phyloP scores from a whole-genome alignment of 2,113 vertebrate species.

The Scophthalmus maximus region DNA sequence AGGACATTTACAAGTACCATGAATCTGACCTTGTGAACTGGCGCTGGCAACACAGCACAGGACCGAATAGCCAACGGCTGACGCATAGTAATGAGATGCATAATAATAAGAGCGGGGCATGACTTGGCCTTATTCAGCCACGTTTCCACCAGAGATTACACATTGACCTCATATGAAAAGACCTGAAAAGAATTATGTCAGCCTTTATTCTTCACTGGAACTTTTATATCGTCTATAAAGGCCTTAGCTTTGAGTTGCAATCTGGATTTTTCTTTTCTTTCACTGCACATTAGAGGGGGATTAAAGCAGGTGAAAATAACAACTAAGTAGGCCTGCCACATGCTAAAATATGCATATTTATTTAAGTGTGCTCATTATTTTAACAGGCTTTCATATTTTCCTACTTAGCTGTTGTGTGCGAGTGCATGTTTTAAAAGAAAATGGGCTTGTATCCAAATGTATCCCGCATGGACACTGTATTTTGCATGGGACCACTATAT shows the following conservation, averaged over 20 bases:
- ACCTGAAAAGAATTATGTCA: slow-evolving; percentile 55
- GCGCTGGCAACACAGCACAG: slow-evolving; percentile 47
- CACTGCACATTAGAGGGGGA: not conserved
- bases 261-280: slow-evolving; percentile 17
- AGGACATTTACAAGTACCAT: slow-evolving; percentile 71
- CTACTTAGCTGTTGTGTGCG: slow-evolving; percentile 9
- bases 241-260: slow-evolving; percentile 21
- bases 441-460: slow-evolving; percentile 28
- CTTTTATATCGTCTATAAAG: slow-evolving; percentile 46
- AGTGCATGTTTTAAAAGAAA: slow-evolving; percentile 35
- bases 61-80: slow-evolving; percentile 54
- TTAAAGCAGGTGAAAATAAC: slow-evolving; percentile 12
- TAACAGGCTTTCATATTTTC: slow-evolving; percentile 14
- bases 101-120: slow-evolving; percentile 55
- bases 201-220: slow-evolving; percentile 42
- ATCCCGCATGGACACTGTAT: slow-evolving; percentile 28
- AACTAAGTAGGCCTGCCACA: not conserved
- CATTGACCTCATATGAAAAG: slow-evolving; percentile 55
- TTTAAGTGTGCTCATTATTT: slow-evolving; percentile 4
- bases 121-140: slow-evolving; percentile 65
- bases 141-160: slow-evolving; percentile 55
- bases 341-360: not conserved
- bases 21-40: slow-evolving; percentile 68
- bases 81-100: slow-evolving; percentile 61
- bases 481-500: slow-evolving; percentile 52